Conservation (phyloP, 2,888 invertebrate genomes). For the Lymantria dispar region DNA sequence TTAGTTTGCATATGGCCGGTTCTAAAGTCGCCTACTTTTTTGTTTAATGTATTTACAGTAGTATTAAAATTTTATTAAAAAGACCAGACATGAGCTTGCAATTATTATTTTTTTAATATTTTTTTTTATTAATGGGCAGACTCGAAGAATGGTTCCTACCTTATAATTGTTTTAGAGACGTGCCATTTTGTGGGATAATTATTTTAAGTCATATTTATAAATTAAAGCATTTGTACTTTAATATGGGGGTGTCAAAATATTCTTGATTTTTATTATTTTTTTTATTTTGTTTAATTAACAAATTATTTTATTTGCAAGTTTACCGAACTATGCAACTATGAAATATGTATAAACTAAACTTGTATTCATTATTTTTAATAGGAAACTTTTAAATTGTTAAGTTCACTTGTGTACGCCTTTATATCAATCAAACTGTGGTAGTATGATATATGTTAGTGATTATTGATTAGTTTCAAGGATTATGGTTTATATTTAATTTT, state of each 20-base stretch:
- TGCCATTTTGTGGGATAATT: constrained; percentile 33
- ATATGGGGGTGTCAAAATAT: constrained; percentile 11
- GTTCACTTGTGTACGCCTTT: neutral
- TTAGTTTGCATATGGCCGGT: neutral
- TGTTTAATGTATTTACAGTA: neutral
- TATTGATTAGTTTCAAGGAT: no score
- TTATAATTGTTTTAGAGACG: constrained; percentile 30
- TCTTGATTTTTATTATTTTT: neutral
- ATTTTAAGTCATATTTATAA: constrained; percentile 21
- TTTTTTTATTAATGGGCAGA: constrained; percentile 1
- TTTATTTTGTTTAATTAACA: neutral
- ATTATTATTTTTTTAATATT: neutral
- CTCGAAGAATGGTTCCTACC: constrained; percentile 24
- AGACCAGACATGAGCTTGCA: neutral
- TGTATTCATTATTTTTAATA: constrained; percentile 16
- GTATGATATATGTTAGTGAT: neutral
- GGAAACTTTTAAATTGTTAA: constrained; percentile 3
- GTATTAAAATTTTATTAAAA: neutral
- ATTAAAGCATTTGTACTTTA: constrained; percentile 18
- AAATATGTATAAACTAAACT: constrained; percentile 2
- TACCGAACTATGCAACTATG: constrained; percentile 11
- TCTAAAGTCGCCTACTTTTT: neutral
- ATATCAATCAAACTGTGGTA: neutral
- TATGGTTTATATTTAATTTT: no score
- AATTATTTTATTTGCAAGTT: constrained; percentile 4